phyloP scores from a whole-genome alignment of 2,113 vertebrate genomes.

The pig (Sus scrofa) region T2T-Sscrofa CM000812.6:261796001-261796500 shows the following conservation, averaged over 20 bases:
- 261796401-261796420: not conserved
- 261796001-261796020: not conserved
- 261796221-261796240: not conserved
- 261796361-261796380: not conserved
- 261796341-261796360: not conserved
- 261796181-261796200: not conserved
- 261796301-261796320: not conserved
- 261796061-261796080: not conserved
- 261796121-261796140: not conserved
- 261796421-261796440: conserved; percentile 5
- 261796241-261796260: not conserved
- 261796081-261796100: not conserved
- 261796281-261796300: not conserved
- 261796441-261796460: conserved; percentile 1
- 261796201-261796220: not conserved
- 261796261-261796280: not conserved
- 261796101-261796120: not conserved
- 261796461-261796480: conserved; percentile 52
- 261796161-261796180: not conserved
- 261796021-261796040: not conserved
- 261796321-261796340: not conserved
- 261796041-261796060: not conserved
- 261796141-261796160: not conserved
- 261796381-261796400: not conserved
- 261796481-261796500: conserved; percentile 53